Evolutionary conservation across 2,888 invertebrate genomes (phyloP).

Genomic region (Mesorhabditis sp.): DNA sequence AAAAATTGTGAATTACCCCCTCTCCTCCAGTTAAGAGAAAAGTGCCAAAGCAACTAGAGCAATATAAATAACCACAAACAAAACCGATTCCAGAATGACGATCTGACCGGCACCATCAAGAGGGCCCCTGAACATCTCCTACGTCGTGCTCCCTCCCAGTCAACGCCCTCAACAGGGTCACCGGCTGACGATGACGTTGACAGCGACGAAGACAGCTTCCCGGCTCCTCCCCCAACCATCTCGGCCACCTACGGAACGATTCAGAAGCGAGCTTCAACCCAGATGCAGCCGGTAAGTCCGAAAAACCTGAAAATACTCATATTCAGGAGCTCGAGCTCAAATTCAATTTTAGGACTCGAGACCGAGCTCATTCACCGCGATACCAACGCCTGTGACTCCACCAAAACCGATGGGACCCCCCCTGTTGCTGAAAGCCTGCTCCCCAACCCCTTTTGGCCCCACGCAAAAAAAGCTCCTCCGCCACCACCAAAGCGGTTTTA

Average conservation of each 20-base stretch:
- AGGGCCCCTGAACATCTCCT: conserved; percentile 41
- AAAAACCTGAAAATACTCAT: neutral
- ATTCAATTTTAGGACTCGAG: conserved; percentile 10
- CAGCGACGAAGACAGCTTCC: conserved; percentile 54
- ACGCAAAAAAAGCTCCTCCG: conserved; percentile 8
- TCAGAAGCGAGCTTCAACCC: conserved; percentile 7
- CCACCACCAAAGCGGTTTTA: conserved; percentile 13
- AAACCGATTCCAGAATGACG: conserved; percentile 25
- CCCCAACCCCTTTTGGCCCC: conserved; percentile 1
- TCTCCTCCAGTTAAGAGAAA: too few species aligned
- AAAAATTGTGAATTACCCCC: too few species aligned
- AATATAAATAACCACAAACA: conserved; percentile 7
- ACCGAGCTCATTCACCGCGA: conserved; percentile 13
- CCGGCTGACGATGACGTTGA: conserved; percentile 35
- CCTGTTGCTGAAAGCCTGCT: conserved; percentile 13
- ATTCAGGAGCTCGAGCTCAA: conserved; percentile 7
- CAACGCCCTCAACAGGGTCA: neutral
- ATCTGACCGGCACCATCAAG: conserved; percentile 52
- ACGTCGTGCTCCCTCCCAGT: conserved; percentile 18
- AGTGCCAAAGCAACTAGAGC: too few species aligned
- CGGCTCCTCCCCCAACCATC: conserved; percentile 40
- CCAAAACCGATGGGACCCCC: conserved; percentile 27
- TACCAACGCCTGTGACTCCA: conserved; percentile 11
- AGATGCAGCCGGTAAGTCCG: conserved; percentile 4
- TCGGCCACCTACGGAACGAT: neutral